Percentiles rank a stretch among this genome's conserved stretches.
Evolutionary conservation across 2,888 invertebrate species (phyloP).

Genomic region (Celastrina argiolus): DNA sequence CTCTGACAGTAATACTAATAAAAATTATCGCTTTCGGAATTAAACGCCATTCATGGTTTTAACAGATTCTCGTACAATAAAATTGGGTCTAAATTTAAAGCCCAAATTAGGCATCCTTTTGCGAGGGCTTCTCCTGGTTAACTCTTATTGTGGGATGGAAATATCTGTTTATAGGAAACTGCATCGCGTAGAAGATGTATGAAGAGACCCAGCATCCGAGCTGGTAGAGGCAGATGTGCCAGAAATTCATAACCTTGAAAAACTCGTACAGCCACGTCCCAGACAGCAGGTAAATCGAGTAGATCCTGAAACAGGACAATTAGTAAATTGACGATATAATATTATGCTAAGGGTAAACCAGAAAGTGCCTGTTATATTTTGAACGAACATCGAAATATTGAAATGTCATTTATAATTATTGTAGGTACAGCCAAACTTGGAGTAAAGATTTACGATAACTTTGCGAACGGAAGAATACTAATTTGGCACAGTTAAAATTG

Average conservation of each 20-base stretch:
- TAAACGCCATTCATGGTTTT: not conserved
- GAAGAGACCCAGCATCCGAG: constrained; percentile 52
- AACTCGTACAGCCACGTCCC: constrained; percentile 73
- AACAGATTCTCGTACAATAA: not conserved
- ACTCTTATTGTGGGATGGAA: constrained; percentile 43
- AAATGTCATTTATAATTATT: too few species aligned
- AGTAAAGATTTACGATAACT: too few species aligned
- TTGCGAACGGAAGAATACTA: too few species aligned
- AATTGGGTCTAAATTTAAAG: not conserved
- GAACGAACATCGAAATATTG: too few species aligned
- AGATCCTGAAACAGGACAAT: constrained; percentile 48
- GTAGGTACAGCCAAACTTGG: too few species aligned
- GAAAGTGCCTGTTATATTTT: too few species aligned
- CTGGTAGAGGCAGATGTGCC: constrained; percentile 65
- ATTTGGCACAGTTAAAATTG: too few species aligned
- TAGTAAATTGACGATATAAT: not conserved
- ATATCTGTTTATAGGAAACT: constrained; percentile 60
- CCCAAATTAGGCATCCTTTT: not conserved
- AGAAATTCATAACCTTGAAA: constrained; percentile 73
- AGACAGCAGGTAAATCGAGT: constrained; percentile 63
- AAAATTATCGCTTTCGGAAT: not conserved
- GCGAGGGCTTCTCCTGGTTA: not conserved
- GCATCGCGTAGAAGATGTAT: constrained; percentile 56
- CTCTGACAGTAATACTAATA: too few species aligned
- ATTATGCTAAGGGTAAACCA: too few species aligned